Conservation (phyloP, 2,113 vertebrate species). For the Casuarius casuarius region DNA sequence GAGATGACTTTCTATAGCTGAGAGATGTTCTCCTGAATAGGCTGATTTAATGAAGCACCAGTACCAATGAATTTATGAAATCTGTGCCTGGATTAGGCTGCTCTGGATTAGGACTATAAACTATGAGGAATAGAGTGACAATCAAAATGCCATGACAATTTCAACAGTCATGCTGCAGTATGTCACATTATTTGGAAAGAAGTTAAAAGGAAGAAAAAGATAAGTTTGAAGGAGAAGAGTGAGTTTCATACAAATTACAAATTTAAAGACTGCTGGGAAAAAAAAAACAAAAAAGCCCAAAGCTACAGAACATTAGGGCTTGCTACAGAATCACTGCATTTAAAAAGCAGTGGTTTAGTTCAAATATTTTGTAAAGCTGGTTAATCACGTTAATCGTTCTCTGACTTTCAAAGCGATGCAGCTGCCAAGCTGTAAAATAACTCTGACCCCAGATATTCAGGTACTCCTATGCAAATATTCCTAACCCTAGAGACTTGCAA, state of each 20-base stretch:
- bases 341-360: background rate
- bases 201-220: background rate
- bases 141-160: background rate
- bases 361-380: background rate
- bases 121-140: background rate
- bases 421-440: background rate
- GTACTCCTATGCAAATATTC: background rate
- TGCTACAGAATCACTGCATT: background rate
- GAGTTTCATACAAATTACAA: background rate
- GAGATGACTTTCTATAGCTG: background rate
- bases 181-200: background rate
- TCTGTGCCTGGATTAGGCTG: background rate
- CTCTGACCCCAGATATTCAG: background rate
- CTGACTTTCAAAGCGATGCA: background rate
- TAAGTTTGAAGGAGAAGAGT: background rate
- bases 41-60: background rate
- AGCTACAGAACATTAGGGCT: background rate
- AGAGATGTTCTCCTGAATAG: background rate
- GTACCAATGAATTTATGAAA: background rate
- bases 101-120: constrained; percentile 13
- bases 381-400: background rate
- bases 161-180: background rate
- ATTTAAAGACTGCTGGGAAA: background rate
- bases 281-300: background rate
- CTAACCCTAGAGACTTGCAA: background rate